A percentile compares a stretch with the other conserved stretches of the same genome.
These are phyloP conservation scores for Xiphorhynchus elegans DNA, from an alignment of 2,113 vertebrate genomes.

Conservation along the genomic window DNA sequence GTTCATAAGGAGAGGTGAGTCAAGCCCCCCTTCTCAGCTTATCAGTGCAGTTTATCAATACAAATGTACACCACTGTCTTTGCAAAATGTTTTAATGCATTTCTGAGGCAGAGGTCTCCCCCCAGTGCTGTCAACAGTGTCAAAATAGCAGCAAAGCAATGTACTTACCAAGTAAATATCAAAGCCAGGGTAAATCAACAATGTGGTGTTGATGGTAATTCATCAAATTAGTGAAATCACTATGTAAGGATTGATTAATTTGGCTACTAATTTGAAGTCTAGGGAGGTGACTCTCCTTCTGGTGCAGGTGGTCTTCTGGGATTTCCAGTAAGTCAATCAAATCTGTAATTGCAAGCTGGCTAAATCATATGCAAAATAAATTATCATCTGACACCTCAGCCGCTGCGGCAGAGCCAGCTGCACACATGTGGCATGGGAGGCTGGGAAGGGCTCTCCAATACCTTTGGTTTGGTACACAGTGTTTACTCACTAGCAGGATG, in stretches of 20 bases:
- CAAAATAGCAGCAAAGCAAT: neutral
- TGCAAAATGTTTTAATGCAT: neutral
- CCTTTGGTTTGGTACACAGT: neutral
- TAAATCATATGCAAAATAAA: neutral
- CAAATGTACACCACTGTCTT: neutral
- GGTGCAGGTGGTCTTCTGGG: neutral
- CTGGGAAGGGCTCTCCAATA: neutral
- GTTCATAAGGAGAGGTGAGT: neutral
- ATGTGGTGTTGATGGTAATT: neutral
- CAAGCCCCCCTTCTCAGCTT: neutral
- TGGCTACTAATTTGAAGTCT: conserved; percentile 33
- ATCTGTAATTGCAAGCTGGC: conserved; percentile 7
- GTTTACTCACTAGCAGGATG: neutral
- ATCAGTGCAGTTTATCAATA: neutral
- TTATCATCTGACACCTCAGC: neutral
- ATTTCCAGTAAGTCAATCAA: conserved; percentile 26
- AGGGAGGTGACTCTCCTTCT: neutral
- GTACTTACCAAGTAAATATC: neutral
- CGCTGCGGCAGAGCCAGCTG: neutral
- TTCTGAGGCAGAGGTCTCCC: neutral
- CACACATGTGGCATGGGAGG: rapidly evolving
- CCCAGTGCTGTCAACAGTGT: neutral
- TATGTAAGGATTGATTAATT: conserved; percentile 40
- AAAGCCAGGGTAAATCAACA: neutral
- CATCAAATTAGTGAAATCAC: conserved; percentile 23